Percentiles rank a stretch among this genome's conserved stretches.
Evolutionary conservation across 2,888 invertebrate species (phyloP).

Genomic region (Andrena marginata): DNA sequence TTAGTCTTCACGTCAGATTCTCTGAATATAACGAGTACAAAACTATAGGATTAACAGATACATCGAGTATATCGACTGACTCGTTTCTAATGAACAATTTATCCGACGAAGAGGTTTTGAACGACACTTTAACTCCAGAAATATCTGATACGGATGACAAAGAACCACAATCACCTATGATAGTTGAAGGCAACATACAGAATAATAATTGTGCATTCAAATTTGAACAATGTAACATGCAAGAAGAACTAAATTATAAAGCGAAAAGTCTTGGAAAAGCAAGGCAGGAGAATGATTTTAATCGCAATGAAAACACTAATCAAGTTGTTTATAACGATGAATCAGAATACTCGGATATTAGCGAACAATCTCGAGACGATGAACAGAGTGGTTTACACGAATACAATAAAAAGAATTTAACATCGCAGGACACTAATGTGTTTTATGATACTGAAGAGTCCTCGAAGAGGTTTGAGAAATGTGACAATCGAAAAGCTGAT

Average conservation of each 20-base stretch:
- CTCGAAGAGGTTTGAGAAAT: constrained; percentile 39
- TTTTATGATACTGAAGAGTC: constrained; percentile 6
- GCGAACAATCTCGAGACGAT: constrained; percentile 66
- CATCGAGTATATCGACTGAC: constrained; percentile 77
- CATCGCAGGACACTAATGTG: constrained; percentile 35
- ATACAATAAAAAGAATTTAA: constrained; percentile 26
- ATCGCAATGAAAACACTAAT: constrained; percentile 2
- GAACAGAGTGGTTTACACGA: constrained; percentile 48
- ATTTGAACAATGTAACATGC: constrained; percentile 1
- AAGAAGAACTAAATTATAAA: constrained; percentile 14
- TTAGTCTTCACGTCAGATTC: constrained; percentile 82
- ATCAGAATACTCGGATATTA: constrained; percentile 45
- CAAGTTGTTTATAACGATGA: constrained; percentile 37
- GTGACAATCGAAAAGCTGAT: constrained; percentile 36
- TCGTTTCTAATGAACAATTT: constrained; percentile 68
- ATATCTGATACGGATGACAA: constrained; percentile 76
- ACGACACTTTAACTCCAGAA: constrained; percentile 78
- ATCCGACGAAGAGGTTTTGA: constrained; percentile 76
- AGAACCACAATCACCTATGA: not conserved
- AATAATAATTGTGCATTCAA: not conserved
- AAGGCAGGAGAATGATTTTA: constrained; percentile 4
- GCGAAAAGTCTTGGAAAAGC: not conserved
- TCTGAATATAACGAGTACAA: constrained; percentile 82
- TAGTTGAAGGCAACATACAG: not conserved
- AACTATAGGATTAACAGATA: constrained; percentile 79